These are phyloP conservation scores for Thumatha senex DNA, from an alignment of 2,888 invertebrate genomes.

Conservation along the genomic window DNA sequence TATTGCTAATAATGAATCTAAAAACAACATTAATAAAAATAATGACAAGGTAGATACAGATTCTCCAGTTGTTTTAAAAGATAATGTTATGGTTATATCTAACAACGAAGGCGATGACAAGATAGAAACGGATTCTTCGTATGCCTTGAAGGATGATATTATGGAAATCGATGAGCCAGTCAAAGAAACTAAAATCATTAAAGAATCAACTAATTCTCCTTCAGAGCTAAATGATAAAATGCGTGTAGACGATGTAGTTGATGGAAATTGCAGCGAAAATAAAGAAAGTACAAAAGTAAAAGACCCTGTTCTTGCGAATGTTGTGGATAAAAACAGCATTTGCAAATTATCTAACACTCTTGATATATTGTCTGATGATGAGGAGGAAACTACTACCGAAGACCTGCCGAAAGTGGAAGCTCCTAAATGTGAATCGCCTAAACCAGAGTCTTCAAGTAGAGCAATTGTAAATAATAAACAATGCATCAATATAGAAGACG, in stretches of 20 bases:
- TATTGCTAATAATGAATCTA: too few relatives aligned
- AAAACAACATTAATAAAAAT: too few relatives aligned
- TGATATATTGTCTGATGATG: constrained; percentile 73
- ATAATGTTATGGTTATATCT: too few relatives aligned
- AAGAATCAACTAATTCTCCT: constrained; percentile 1
- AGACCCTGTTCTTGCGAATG: too few relatives aligned
- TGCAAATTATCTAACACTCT: constrained; percentile 66
- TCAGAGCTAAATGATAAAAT: constrained; percentile 26
- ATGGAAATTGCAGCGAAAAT: constrained; percentile 8
- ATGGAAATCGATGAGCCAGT: constrained; percentile 4
- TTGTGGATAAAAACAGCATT: constrained; percentile 19
- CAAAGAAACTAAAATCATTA: not conserved
- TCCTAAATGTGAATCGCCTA: constrained; percentile 12
- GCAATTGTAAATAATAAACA: constrained; percentile 42
- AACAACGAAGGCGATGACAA: too few relatives aligned
- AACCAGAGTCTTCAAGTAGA: constrained; percentile 4
- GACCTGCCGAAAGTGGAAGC: constrained; percentile 6
- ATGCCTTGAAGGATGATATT: too few relatives aligned
- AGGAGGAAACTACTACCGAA: constrained; percentile 49
- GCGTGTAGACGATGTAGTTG: constrained; percentile 21
- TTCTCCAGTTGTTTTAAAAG: too few relatives aligned
- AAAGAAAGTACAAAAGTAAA: constrained; percentile 3
- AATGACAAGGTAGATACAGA: too few relatives aligned
- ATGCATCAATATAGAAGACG: constrained; percentile 67
- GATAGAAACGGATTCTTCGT: too few relatives aligned